A percentile compares a stretch with the other conserved stretches of the same genome.
Conservation (phyloP, 2,113 vertebrate genomes). For the Megaceryle torquata region DNA sequence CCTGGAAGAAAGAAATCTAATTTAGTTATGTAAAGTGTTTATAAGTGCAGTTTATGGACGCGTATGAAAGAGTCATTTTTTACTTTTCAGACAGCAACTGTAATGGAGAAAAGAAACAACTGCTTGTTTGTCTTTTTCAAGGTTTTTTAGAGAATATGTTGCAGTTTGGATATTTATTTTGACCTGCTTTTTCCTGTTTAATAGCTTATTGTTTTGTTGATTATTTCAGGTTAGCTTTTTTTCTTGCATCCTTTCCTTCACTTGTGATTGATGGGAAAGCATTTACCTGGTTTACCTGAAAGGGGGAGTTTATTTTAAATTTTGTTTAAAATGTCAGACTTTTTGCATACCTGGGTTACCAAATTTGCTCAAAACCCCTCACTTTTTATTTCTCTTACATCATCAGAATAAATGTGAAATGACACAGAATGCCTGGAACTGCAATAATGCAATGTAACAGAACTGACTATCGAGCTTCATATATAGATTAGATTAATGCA, state of each 20-base stretch:
- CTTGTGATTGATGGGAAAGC: background rate
- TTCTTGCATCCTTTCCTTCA: background rate
- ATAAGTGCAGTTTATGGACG: conserved; percentile 33
- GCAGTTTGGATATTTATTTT: background rate
- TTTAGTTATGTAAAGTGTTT: conserved; percentile 30
- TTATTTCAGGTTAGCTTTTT: background rate
- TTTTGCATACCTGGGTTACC: background rate
- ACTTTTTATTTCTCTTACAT: background rate
- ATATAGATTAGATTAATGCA: conserved; percentile 51
- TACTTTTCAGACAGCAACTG: conserved; percentile 3
- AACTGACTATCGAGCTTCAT: conserved; percentile 27
- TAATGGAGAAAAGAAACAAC: background rate
- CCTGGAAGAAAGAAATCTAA: conserved; percentile 32
- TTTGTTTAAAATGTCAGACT: background rate
- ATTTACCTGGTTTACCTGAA: background rate
- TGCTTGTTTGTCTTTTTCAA: conserved; percentile 26
- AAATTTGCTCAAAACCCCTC: background rate
- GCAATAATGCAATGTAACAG: background rate
- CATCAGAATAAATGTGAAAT: background rate
- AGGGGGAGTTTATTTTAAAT: background rate
- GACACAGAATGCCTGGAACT: conserved; percentile 37
- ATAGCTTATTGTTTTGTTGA: background rate
- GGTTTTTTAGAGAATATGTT: background rate
- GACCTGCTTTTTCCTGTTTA: background rate
- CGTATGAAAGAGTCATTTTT: background rate